Evolutionary conservation across 2,888 invertebrate genomes (phyloP), one percentile per base, ranked within the genome.

Genomic region (Calameuta filiformis): DNA sequence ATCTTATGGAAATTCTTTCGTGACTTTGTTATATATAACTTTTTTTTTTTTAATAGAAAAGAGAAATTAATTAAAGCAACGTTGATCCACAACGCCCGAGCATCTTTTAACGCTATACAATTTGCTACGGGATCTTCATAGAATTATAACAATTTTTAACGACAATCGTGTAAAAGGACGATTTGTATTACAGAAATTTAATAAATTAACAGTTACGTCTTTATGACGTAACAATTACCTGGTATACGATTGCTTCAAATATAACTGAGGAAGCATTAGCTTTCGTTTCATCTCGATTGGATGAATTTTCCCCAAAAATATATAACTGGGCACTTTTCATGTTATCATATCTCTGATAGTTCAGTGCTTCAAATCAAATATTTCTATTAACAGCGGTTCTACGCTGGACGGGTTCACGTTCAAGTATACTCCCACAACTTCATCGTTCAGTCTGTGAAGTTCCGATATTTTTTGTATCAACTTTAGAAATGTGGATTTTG

Each of bases 331-430:
- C 56, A 56, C 56, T 23, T 56, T 56, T 15, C 23, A 56, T 23
- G 1, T 30, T 71, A 12, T 11, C 4, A 23, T 71, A 56, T 56
- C 23, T 56, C 11, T 77, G 23, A 56, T 9, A 56, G 56, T 23
- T 56, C 84, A 91, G 82, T 89, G 95, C 89, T 98, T 98, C 81
- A 98, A 93, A 93, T 98, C 98, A 87, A 99, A 98, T 89, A 99
- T 98, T 93, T 99, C 98, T 90, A 98, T 96, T 73, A 99, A 93
- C 68, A 99, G 93, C 0, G 98, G 99, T 87, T 98, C 98, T 73
- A 99, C 96, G 89, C 96, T 95, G 80, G 95, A 94, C 40, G 98
- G 98, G 93, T 98, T 98, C 1, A 98, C 97, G 92, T 98, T 97
- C 35, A 98, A 93, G 91, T 98, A 97, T 6, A 98, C 97, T 69